Evolutionary conservation across 1,140 invertebrate genomes (phyloP).

Genomic region (Musca vetustissima): DNA sequence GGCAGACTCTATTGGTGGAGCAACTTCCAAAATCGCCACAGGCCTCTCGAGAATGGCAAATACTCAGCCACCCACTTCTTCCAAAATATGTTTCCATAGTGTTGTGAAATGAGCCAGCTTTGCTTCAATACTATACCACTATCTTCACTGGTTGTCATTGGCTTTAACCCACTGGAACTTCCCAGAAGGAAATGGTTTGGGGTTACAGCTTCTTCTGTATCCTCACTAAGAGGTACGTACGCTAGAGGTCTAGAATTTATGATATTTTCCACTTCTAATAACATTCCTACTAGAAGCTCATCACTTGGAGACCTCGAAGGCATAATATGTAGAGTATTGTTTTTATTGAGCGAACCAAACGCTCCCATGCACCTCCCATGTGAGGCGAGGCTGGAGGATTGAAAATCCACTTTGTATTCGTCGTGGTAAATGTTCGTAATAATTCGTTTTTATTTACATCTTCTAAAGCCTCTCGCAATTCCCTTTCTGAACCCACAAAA

Average conservation of each 20-base stretch:
- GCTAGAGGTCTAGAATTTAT: neutral
- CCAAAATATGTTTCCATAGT: constrained; percentile 15
- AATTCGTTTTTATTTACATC: neutral
- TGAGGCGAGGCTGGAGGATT: constrained; percentile 11
- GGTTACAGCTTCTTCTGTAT: neutral
- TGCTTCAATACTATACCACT: neutral
- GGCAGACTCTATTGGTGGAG: no score
- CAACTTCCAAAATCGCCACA: no score
- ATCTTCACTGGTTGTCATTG: neutral
- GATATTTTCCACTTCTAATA: neutral
- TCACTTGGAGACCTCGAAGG: neutral
- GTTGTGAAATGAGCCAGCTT: neutral
- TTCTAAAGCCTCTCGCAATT: neutral
- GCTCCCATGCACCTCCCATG: constrained; percentile 37
- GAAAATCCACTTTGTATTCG: constrained; percentile 15
- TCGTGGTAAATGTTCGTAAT: neutral
- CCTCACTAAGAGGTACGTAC: neutral
- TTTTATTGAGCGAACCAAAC: constrained; percentile 34
- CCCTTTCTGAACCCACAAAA: constrained; percentile 20
- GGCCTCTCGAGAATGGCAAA: no score
- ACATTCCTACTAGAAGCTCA: neutral
- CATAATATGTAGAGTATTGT: constrained; percentile 26
- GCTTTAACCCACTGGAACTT: neutral
- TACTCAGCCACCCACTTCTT: constrained; percentile 28
- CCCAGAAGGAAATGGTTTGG: neutral